These are phyloP conservation scores for Tetramorium alpestre DNA, from an alignment of 1,140 invertebrate species.

Conservation along the genomic window DNA sequence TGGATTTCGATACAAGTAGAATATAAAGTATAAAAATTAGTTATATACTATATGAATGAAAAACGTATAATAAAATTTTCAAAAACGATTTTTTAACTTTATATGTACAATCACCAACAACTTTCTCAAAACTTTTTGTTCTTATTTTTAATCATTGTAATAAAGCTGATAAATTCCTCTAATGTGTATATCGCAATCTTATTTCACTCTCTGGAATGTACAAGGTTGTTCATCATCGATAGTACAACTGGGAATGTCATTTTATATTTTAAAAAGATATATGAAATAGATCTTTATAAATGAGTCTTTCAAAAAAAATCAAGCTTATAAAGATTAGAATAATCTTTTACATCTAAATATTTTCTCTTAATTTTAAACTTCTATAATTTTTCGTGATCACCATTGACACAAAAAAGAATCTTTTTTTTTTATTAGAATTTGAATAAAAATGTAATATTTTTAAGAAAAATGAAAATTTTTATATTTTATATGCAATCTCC, in stretches of 20 bases:
- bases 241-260: neutral
- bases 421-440: neutral
- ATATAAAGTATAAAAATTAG: constrained; percentile 38
- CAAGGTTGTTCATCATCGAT: neutral
- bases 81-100: constrained; percentile 60
- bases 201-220: neutral
- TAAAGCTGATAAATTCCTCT: neutral
- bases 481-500: neutral
- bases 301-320: neutral
- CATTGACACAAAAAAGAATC: too few relatives aligned
- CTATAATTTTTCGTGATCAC: neutral
- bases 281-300: neutral
- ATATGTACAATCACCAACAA: constrained; percentile 58
- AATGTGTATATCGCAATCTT: neutral
- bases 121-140: neutral
- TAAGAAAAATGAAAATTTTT: neutral
- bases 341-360: neutral
- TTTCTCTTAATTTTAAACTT: neutral
- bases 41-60: constrained; percentile 41
- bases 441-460: neutral
- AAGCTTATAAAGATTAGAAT: neutral
- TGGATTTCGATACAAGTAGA: constrained; percentile 47
- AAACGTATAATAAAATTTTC: constrained; percentile 55
- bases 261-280: neutral
- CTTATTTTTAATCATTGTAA: constrained; percentile 8